Percentiles rank a stretch among this genome's conserved stretches.
Conservation (phyloP, 1,140 invertebrate genomes). For the Gyrodactylus salaris region DNA sequence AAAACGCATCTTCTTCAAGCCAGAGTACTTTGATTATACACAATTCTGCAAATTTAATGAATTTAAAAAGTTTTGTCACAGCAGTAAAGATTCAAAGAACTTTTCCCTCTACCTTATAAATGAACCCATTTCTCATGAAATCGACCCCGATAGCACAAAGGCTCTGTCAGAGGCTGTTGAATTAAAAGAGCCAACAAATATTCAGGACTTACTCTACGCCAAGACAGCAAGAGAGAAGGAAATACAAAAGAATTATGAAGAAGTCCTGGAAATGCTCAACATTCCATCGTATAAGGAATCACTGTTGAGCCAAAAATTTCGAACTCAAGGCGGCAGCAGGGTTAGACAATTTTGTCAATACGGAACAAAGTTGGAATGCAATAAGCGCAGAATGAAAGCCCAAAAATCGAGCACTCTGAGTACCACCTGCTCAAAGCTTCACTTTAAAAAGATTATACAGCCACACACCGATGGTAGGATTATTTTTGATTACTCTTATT, state of each 20-base stretch:
- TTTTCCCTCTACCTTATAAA: too few relatives aligned
- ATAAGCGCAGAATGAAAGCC: neutral
- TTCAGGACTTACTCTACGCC: neutral
- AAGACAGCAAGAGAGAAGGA: constrained; percentile 1
- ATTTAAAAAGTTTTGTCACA: neutral
- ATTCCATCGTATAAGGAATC: neutral
- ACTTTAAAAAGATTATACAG: constrained; percentile 88
- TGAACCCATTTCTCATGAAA: too few relatives aligned
- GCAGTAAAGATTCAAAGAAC: too few relatives aligned
- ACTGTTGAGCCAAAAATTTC: neutral
- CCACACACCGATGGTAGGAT: constrained; percentile 42
- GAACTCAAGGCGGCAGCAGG: neutral
- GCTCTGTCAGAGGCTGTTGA: too few relatives aligned
- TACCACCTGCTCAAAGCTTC: constrained; percentile 43
- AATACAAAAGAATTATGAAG: neutral
- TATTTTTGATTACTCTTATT: constrained; percentile 7
- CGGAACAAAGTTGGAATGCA: neutral
- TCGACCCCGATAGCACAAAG: too few relatives aligned
- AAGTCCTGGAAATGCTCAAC: neutral
- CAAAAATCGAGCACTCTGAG: neutral
- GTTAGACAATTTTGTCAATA: constrained; percentile 3
- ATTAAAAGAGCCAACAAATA: neutral
- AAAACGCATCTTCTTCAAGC: neutral
- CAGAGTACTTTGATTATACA: neutral
- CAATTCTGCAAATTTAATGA: neutral